phyloP scores from a whole-genome alignment of 1,140 invertebrate genomes.

The Rhopalosiphum maidis region DNA sequence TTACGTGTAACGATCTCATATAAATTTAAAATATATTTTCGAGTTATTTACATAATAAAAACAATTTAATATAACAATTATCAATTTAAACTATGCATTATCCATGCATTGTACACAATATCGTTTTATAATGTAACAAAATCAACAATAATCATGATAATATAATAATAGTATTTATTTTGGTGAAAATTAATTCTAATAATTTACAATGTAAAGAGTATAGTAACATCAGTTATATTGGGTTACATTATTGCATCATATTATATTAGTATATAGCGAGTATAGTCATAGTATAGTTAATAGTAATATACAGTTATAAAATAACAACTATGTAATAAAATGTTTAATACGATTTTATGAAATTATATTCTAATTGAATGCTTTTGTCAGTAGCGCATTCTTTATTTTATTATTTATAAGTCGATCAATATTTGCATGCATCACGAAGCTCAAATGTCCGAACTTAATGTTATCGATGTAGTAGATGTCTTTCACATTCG shows the following conservation, averaged over 20 bases:
- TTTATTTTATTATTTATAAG: slow-evolving; percentile 1
- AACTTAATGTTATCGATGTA: slow-evolving; percentile 37
- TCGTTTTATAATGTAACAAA: not conserved
- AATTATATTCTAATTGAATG: not conserved
- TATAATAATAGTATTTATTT: too few species aligned
- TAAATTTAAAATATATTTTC: not conserved
- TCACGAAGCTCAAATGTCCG: slow-evolving; percentile 40
- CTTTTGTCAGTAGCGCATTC: not conserved
- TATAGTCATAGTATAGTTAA: too few species aligned
- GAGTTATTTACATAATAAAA: not conserved
- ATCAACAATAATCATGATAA: not conserved
- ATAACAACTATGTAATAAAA: not conserved
- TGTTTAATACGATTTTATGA: not conserved
- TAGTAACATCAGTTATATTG: too few species aligned
- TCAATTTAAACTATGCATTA: not conserved
- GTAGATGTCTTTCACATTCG: slow-evolving; percentile 34
- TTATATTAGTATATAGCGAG: too few species aligned
- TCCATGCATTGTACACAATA: not conserved
- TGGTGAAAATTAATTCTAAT: too few species aligned
- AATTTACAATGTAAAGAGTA: too few species aligned
- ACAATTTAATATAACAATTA: too few species aligned
- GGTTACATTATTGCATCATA: too few species aligned
- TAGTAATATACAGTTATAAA: not conserved
- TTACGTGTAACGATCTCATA: not conserved
- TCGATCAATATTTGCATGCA: slow-evolving; percentile 26